Percentiles rank a stretch among this genome's conserved stretches.
phyloP scores from a whole-genome alignment of 1,140 invertebrate species.

The Aphelenchoides besseyi region DNA sequence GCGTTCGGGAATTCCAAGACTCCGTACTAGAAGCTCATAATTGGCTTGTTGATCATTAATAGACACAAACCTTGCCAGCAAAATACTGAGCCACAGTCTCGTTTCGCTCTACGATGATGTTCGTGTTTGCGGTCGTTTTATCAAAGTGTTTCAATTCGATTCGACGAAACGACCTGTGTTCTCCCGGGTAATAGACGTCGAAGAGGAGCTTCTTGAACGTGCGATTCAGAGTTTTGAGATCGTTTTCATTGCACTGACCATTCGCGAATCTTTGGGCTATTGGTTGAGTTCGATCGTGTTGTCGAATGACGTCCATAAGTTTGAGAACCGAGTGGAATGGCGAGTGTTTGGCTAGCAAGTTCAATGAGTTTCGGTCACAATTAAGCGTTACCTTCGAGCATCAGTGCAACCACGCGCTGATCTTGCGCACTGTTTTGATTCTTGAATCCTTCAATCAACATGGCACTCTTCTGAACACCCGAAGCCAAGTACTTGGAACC shows the following conservation, averaged over 20 bases:
- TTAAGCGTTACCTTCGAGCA: not conserved
- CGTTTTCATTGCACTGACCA: not conserved
- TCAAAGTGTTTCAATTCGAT: constrained; percentile 17
- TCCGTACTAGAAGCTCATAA: not conserved
- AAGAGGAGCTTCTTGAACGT: constrained; percentile 3
- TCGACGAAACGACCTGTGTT: not conserved
- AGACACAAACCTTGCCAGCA: not conserved
- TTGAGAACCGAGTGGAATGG: constrained; percentile 4
- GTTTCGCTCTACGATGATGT: not conserved
- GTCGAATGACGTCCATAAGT: not conserved
- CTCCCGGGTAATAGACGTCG: not conserved
- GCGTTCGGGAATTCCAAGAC: not conserved
- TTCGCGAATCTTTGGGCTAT: not conserved
- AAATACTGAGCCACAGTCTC: constrained; percentile 4
- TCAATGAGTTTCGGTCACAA: not conserved
- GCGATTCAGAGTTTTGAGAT: not conserved
- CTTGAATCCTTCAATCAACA: constrained; percentile 15
- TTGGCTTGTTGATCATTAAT: not conserved
- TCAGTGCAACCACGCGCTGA: not conserved
- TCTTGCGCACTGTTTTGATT: not conserved
- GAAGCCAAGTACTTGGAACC: constrained; percentile 16
- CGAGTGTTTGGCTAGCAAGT: constrained; percentile 8
- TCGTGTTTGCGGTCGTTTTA: not conserved
- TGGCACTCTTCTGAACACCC: constrained; percentile 9
- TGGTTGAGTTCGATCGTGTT: not conserved